Evolutionary conservation across 2,888 invertebrate genomes (phyloP).

Genomic region (Marronus borbonicus): DNA sequence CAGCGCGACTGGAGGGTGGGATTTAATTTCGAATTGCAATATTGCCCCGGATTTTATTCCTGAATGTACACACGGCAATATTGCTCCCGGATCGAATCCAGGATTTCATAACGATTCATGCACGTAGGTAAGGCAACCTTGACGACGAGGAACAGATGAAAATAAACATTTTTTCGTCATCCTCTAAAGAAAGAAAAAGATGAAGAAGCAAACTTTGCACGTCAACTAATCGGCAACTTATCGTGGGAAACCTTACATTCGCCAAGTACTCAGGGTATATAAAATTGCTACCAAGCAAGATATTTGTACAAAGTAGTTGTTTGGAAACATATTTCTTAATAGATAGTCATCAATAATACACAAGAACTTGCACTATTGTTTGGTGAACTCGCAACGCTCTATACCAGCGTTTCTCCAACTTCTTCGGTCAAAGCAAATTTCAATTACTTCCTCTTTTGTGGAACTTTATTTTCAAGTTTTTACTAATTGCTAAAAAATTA

Average conservation of each 20-base stretch:
- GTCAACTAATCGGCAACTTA: not conserved
- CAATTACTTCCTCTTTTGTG: too few relatives aligned
- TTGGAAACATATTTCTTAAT: too few relatives aligned
- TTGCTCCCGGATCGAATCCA: constrained; percentile 32
- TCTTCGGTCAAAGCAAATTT: too few relatives aligned
- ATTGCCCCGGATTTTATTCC: constrained; percentile 37
- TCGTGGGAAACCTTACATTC: not conserved
- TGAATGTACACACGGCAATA: constrained; percentile 40
- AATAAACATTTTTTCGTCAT: constrained; percentile 1
- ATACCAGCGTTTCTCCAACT: too few relatives aligned
- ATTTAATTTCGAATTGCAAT: constrained; percentile 32
- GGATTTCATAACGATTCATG: constrained; percentile 36
- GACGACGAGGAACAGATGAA: constrained; percentile 20
- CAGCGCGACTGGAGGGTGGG: constrained; percentile 30
- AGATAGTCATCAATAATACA: too few relatives aligned
- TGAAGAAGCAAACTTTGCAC: not conserved
- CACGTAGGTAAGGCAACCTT: constrained; percentile 3
- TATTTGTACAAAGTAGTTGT: too few relatives aligned
- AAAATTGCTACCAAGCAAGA: too few relatives aligned
- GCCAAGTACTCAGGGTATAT: too few relatives aligned
- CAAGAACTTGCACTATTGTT: too few relatives aligned
- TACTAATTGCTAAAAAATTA: too few relatives aligned
- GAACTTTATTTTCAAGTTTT: too few relatives aligned
- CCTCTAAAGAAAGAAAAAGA: not conserved
- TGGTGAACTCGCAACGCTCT: too few relatives aligned